Conservation (phyloP, 2,888 invertebrate genomes). For the Athalia cordata region DNA sequence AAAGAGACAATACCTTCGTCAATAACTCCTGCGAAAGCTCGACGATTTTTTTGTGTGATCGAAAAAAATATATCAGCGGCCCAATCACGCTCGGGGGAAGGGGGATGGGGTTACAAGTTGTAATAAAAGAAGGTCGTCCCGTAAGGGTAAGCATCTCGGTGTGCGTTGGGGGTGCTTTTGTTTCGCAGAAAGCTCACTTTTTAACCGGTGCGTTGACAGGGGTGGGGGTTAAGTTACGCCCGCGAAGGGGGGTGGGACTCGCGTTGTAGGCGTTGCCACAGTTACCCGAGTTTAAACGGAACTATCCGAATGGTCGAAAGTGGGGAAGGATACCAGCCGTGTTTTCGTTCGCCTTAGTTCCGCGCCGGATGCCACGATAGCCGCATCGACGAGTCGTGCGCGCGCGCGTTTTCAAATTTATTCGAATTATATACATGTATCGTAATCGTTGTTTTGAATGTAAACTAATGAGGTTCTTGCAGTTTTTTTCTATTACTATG, state of each 20-base stretch:
- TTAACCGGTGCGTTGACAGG: conserved; percentile 47
- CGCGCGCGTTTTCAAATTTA: conserved; percentile 55
- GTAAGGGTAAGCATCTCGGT: neutral
- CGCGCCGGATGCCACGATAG: conserved; percentile 73
- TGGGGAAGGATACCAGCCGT: conserved; percentile 65
- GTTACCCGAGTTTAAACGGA: conserved; percentile 53
- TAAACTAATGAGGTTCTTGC: too few species aligned
- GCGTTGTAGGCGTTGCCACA: conserved; percentile 61
- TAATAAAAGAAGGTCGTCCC: neutral
- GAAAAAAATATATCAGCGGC: too few species aligned
- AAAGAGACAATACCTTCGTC: too few species aligned
- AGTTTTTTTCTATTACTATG: too few species aligned
- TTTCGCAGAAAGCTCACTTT: conserved; percentile 48
- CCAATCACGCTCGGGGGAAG: too few species aligned
- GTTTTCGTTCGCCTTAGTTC: conserved; percentile 72
- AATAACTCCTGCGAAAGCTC: neutral
- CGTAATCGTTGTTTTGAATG: too few species aligned
- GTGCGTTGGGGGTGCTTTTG: conserved; percentile 21
- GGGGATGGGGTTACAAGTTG: too few species aligned
- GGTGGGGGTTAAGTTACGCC: conserved; percentile 64
- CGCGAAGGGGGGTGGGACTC: conserved; percentile 66
- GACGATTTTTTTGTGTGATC: neutral
- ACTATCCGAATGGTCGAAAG: conserved; percentile 57
- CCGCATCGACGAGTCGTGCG: conserved; percentile 68
- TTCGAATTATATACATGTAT: conserved; percentile 4